Base-by-base conservation (phyloP, 1,140 invertebrate genomes). In the Halesus radiatus region DNA sequence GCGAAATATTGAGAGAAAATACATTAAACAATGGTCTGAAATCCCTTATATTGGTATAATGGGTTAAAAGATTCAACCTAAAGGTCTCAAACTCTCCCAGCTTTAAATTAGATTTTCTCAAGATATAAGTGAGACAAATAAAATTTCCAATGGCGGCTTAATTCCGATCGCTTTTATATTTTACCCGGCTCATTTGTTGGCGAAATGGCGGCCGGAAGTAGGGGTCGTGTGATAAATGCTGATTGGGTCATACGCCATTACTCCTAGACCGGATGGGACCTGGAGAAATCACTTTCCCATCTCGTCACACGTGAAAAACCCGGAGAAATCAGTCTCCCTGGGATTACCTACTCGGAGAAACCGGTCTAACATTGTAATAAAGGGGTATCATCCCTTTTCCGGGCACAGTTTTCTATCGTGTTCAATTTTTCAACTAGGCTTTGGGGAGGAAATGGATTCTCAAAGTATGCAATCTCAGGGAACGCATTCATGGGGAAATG, bases 181-280 rank as follows among this genome's bases (percentile, higher is more conserved):
- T 50, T 26, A 45, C 58, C 15, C 60, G 16, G 32, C 15, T 77
- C 60, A 66, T 66, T 50, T 52, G 75, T 66, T 79, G 45, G 15
- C 45, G 74, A 58, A 80, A 82, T 74, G 54, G 78, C 15, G 10
- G n/a, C 56, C 75, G 58, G 81, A 82, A 78, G 70, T 70, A 45
- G 56, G 58, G 56, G 60, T 76, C 62, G 53, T 37, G 70, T 80
- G 81, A 82, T 80, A 82, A 82, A 82, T 78, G 56, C 75, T 82
- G 81, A 82, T 82, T 82, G 81, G 81, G 75, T 80, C 68, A 80
- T 64, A 78, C 66, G 73, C 81, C 78, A 80, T 82, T 82, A 80
- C 32, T 54, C 74, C 23, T 64, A 10, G 54, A 56, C 53, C 74
- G 58, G 75, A 80, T 68, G 56, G 18, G 64, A 50, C 22, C 37